These are phyloP conservation scores for Drosophila equinoxialis DNA, from an alignment of 1,140 invertebrate species.

Conservation along the genomic window DNA sequence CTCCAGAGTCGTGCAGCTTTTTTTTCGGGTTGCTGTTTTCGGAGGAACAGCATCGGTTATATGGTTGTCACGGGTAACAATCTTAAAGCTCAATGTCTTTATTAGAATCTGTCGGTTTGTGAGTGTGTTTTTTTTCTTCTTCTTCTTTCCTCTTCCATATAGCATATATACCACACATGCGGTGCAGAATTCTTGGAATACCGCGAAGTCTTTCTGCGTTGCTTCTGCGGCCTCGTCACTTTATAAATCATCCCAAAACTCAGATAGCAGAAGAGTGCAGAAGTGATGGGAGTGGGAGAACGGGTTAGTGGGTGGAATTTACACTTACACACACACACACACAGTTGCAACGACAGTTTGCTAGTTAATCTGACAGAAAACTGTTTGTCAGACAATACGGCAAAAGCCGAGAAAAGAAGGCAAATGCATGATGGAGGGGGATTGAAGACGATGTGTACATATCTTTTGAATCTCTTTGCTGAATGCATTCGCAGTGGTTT, in stretches of 20 bases:
- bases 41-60: neutral
- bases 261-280: neutral
- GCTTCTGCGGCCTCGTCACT: slow-evolving; percentile 64
- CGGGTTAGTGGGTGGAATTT: slow-evolving; percentile 11
- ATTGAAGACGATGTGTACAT: slow-evolving; percentile 42
- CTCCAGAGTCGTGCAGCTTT: slow-evolving; percentile 21
- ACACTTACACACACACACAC: slow-evolving; percentile 9
- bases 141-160: slow-evolving; percentile 47
- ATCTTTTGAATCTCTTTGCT: slow-evolving; percentile 40
- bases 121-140: neutral
- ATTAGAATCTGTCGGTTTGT: slow-evolving; percentile 45
- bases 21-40: slow-evolving; percentile 19
- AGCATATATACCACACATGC: slow-evolving; percentile 20
- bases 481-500: slow-evolving; percentile 54
- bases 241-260: slow-evolving; percentile 67
- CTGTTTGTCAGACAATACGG: slow-evolving; percentile 58
- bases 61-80: slow-evolving; percentile 1
- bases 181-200: slow-evolving; percentile 62
- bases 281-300: slow-evolving; percentile 4
- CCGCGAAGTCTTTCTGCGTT: slow-evolving; percentile 56
- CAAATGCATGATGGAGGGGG: neutral
- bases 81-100: slow-evolving; percentile 60
- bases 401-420: slow-evolving; percentile 33
- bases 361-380: slow-evolving; percentile 74
- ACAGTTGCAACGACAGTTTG: slow-evolving; percentile 51